phyloP scores from a whole-genome alignment of 1,140 invertebrate genomes.

The Mesaphorura yosii region DNA sequence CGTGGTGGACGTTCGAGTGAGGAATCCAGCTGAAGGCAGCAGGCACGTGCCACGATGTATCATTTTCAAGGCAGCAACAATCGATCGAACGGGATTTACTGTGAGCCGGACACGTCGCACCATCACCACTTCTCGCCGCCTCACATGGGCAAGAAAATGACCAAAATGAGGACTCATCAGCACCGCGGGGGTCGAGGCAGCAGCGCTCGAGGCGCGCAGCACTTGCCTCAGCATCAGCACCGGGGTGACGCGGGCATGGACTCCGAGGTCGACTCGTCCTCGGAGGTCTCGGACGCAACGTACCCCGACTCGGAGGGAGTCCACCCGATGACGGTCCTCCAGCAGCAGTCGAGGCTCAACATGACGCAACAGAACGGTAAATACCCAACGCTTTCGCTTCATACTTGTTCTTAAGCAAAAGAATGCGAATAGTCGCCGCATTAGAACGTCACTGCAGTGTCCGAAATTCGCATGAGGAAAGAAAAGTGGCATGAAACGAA shows the following conservation, averaged over 20 bases:
- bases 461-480: no score
- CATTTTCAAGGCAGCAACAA: slow-evolving; percentile 25
- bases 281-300: slow-evolving; percentile 28
- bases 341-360: slow-evolving; percentile 27
- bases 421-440: no score
- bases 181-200: slow-evolving; percentile 11
- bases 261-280: slow-evolving; percentile 30
- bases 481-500: neutral
- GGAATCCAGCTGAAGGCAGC: no score
- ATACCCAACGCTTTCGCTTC: no score
- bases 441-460: no score
- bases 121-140: slow-evolving; percentile 25
- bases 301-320: slow-evolving; percentile 30
- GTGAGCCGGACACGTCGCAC: slow-evolving; percentile 26
- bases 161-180: slow-evolving; percentile 24
- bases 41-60: no score
- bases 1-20: no score
- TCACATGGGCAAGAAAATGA: slow-evolving; percentile 22
- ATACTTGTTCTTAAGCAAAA: no score
- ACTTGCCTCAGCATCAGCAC: slow-evolving; percentile 13
- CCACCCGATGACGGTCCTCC: slow-evolving; percentile 21
- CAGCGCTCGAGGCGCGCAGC: slow-evolving; percentile 10
- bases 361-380: slow-evolving; percentile 27
- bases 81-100: slow-evolving; percentile 32
- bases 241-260: slow-evolving; percentile 18